Evolutionary conservation across 2,888 invertebrate genomes (phyloP).

Genomic region (Dasysyrphus albostriatus): DNA sequence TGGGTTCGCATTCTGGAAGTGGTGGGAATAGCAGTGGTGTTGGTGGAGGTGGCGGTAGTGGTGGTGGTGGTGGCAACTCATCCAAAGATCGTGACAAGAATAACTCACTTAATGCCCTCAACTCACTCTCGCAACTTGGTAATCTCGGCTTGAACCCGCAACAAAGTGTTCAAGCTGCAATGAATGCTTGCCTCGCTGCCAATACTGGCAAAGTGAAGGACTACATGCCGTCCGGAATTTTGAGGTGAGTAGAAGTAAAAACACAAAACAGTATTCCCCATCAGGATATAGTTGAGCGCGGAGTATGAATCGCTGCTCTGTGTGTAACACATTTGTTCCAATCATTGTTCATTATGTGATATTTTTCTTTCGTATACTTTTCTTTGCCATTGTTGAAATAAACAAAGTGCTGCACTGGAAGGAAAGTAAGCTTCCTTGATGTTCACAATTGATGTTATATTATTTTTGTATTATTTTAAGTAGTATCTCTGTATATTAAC

Average conservation of each 20-base stretch:
- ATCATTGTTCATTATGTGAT: constrained; percentile 76
- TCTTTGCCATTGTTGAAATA: constrained; percentile 74
- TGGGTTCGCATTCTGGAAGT: constrained; percentile 79
- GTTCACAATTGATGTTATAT: constrained; percentile 72
- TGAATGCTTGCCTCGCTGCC: constrained; percentile 84
- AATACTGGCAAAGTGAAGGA: constrained; percentile 81
- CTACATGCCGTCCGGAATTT: constrained; percentile 84
- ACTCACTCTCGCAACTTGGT: constrained; percentile 83
- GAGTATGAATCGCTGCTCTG: constrained; percentile 56
- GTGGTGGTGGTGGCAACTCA: constrained; percentile 69
- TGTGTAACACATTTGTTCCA: constrained; percentile 61
- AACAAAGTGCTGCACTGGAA: constrained; percentile 88
- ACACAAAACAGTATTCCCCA: constrained; percentile 40
- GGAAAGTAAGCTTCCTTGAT: constrained; percentile 86
- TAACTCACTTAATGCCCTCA: constrained; percentile 83
- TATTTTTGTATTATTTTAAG: constrained; percentile 74
- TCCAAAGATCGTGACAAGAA: constrained; percentile 82
- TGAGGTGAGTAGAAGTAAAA: constrained; percentile 82
- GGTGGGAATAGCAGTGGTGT: constrained; percentile 32
- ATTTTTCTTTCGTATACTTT: constrained; percentile 70
- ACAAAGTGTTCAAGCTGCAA: constrained; percentile 84
- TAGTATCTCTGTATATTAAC: constrained; percentile 58
- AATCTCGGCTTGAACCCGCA: constrained; percentile 83
- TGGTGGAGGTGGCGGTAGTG: constrained; percentile 43
- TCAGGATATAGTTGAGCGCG: constrained; percentile 50